phyloP scores from a whole-genome alignment of 2,888 invertebrate genomes.

The Strigamia maritima region DNA sequence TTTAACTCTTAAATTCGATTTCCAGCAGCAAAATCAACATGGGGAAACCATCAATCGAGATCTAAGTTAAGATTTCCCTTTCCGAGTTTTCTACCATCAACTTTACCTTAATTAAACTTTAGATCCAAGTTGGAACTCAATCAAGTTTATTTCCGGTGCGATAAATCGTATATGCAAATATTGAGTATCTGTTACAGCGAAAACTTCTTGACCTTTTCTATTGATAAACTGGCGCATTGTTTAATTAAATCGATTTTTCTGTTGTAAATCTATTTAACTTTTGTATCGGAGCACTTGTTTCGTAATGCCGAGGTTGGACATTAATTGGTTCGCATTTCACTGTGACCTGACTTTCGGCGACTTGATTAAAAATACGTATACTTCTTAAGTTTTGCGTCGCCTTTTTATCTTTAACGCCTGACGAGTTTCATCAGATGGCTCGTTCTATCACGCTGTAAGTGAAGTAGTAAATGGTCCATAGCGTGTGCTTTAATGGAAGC shows the following conservation, averaged over 20 bases:
- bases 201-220: not conserved
- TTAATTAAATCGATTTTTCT: not conserved
- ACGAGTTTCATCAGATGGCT: not conserved
- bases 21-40: not conserved
- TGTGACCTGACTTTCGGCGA: not conserved
- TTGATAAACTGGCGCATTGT: not conserved
- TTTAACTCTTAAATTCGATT: not conserved
- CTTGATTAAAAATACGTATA: conserved; percentile 27
- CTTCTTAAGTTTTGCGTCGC: not conserved
- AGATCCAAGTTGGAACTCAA: not conserved
- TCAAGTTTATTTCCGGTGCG: not conserved
- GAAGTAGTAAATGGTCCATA: not conserved
- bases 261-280: too few relatives aligned
- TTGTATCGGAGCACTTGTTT: not conserved
- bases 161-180: not conserved
- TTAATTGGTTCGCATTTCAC: conserved; percentile 20
- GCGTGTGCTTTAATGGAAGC: not conserved
- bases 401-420: not conserved
- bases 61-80: not conserved
- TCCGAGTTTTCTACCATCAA: not conserved
- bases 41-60: not conserved
- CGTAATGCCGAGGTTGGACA: not conserved
- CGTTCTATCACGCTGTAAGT: not conserved
- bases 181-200: not conserved
- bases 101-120: not conserved